Evolutionary conservation across 2,113 vertebrate species (phyloP).

Genomic region (Mormoops blainvillei): DNA sequence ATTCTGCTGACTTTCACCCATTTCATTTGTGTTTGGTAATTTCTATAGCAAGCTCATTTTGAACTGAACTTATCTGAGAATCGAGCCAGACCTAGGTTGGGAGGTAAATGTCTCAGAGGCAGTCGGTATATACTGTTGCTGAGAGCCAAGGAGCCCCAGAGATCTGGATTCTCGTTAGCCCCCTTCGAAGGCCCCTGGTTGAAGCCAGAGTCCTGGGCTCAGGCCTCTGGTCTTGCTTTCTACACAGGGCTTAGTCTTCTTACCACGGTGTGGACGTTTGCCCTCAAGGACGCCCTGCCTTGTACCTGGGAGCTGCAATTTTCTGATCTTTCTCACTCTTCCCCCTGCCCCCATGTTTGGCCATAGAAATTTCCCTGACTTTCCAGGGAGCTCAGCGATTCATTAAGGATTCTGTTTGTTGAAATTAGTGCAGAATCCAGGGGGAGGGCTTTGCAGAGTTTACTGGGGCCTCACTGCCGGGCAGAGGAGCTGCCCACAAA

Average conservation of each 20-base stretch:
- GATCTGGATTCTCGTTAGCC: not conserved
- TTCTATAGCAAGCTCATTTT: constrained; percentile 10
- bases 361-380: not conserved
- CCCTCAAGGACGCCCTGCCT: not conserved
- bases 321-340: not conserved
- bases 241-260: not conserved
- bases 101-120: not conserved
- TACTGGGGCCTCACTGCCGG: not conserved
- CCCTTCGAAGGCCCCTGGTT: not conserved
- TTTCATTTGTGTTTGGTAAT: not conserved
- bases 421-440: not conserved
- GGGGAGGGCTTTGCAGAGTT: not conserved
- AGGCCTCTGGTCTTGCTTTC: not conserved
- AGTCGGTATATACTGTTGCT: not conserved
- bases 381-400: not conserved
- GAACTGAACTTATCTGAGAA: not conserved
- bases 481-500: not conserved
- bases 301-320: not conserved
- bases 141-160: not conserved
- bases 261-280: not conserved
- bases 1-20: not conserved
- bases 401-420: constrained; percentile 29
- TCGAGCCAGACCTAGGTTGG: not conserved
- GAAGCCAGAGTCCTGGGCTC: not conserved
- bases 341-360: not conserved